Conservation (phyloP, 2,888 invertebrate genomes). For the Phytoseiulus persimilis region DNA sequence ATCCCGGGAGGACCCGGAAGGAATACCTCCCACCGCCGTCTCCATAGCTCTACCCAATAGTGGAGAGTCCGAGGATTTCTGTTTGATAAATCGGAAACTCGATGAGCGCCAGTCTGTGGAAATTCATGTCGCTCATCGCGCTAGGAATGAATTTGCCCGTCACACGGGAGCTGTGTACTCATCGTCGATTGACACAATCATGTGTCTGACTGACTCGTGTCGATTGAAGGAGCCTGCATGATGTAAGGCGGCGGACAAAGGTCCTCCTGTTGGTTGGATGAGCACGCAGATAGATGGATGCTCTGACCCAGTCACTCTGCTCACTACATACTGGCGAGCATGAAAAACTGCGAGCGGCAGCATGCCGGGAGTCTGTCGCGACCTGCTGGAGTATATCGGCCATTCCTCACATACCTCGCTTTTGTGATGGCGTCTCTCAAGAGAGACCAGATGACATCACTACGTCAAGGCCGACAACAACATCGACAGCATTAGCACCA, state of each 20-base stretch:
- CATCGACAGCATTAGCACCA: not conserved
- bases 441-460: conserved; percentile 5
- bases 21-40: no score
- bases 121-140: no score
- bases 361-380: not conserved
- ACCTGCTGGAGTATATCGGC: not conserved
- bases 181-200: not conserved
- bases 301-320: not conserved
- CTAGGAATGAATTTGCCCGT: no score
- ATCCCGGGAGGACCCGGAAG: no score
- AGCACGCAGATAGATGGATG: not conserved
- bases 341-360: not conserved
- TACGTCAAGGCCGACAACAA: not conserved
- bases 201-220: not conserved
- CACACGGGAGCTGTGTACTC: not conserved
- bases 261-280: not conserved
- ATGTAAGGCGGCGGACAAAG: not conserved
- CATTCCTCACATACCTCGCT: conserved; percentile 5
- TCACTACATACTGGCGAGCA: not conserved
- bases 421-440: not conserved
- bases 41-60: no score
- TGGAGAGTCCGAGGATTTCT: no score
- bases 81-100: no score
- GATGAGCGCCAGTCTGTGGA: no score
- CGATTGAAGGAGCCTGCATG: not conserved